Evolutionary conservation across 37 sponge, comb jelly and placozoan species (phyloP).

Genomic region (Lycopodina hypogea): DNA sequence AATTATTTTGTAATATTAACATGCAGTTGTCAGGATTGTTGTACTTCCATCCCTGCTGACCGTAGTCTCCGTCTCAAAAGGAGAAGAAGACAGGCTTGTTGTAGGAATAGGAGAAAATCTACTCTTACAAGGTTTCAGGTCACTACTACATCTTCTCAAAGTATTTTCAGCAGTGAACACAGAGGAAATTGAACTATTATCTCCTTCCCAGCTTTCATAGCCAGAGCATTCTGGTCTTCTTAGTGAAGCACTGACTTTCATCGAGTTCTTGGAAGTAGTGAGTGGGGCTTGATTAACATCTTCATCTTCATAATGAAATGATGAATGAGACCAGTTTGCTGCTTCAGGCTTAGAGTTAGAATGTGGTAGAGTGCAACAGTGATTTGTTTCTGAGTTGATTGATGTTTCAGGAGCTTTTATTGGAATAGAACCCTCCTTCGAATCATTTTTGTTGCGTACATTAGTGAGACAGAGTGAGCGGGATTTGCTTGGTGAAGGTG

Average conservation of each 20-base stretch:
- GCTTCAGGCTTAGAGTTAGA: background rate
- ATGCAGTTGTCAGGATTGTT: conserved; percentile 1
- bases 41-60: conserved; percentile 1
- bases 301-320: conserved; percentile 16
- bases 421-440: background rate
- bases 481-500: conserved; percentile 9
- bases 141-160: no score
- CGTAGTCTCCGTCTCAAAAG: conserved; percentile 4
- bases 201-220: background rate
- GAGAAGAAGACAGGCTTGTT: background rate
- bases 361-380: conserved; percentile 18
- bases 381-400: conserved; percentile 7
- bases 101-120: background rate
- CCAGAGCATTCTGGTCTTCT: background rate
- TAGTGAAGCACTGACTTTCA: background rate
- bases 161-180: no score
- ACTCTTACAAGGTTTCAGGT: no score
- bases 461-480: background rate
- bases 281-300: background rate
- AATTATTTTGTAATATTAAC: no score
- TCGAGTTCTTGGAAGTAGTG: background rate
- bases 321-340: background rate
- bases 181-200: background rate
- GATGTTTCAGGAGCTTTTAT: background rate
- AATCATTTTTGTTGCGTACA: background rate